A percentile compares a stretch with the other conserved stretches of the same genome.
Conservation (phyloP, 1,140 invertebrate species). For the Drosophila mojavensis region DNA sequence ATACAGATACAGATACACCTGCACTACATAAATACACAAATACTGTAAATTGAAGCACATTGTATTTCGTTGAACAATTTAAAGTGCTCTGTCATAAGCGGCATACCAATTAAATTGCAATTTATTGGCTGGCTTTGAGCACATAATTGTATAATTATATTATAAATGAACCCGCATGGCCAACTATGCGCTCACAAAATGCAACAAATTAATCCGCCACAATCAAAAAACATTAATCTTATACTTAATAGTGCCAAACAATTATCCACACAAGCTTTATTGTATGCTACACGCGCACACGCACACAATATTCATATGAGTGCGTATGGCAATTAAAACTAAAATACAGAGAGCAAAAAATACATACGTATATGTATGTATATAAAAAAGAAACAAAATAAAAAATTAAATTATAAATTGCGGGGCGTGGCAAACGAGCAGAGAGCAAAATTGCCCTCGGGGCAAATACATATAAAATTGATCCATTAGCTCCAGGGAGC, state of each 20-base stretch:
- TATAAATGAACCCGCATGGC: slow-evolving; percentile 31
- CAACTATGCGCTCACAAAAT: slow-evolving; percentile 24
- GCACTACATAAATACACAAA: too few relatives aligned
- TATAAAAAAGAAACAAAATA: neutral
- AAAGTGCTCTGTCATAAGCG: neutral
- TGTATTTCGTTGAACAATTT: neutral
- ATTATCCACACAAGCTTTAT: slow-evolving; percentile 4
- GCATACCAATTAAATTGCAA: slow-evolving; percentile 27
- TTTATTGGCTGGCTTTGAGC: slow-evolving; percentile 28
- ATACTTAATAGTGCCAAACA: slow-evolving; percentile 31
- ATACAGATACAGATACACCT: too few relatives aligned
- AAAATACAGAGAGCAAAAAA: slow-evolving; percentile 25
- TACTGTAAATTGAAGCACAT: neutral
- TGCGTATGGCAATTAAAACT: slow-evolving; percentile 11
- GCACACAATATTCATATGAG: neutral
- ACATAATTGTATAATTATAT: slow-evolving; percentile 41
- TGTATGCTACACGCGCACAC: neutral
- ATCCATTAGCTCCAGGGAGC: slow-evolving; percentile 11
- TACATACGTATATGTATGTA: neutral
- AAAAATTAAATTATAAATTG: slow-evolving; percentile 37
- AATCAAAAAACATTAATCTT: slow-evolving; percentile 46
- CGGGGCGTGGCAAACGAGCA: slow-evolving; percentile 21
- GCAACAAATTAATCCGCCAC: slow-evolving; percentile 34
- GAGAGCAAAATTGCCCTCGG: slow-evolving; percentile 2
- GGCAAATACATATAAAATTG: slow-evolving; percentile 2